Percentiles rank a stretch among this genome's conserved stretches.
Conservation (phyloP, 2,888 invertebrate genomes). For the Hirtodrosophila trivittata region DNA sequence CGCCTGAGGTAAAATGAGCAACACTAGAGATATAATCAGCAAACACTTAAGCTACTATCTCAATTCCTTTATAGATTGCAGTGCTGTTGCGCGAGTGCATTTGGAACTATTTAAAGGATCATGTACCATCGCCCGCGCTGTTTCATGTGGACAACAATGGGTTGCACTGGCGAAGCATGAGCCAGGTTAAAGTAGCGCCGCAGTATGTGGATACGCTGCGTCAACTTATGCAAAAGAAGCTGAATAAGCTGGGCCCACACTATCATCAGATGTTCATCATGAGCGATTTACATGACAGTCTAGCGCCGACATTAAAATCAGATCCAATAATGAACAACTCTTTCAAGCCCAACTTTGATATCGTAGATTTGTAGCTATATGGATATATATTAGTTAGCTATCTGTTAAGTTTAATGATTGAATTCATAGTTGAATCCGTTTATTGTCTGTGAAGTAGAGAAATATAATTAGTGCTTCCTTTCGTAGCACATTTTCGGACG, state of each 20-base stretch:
- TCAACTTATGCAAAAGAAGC: constrained; percentile 91
- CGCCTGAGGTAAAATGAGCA: constrained; percentile 85
- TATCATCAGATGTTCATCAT: constrained; percentile 89
- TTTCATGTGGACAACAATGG: constrained; percentile 89
- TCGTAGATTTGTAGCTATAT: constrained; percentile 63
- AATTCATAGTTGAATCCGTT: not conserved
- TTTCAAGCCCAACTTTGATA: constrained; percentile 47
- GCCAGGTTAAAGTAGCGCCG: constrained; percentile 87
- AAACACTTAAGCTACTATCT: not conserved
- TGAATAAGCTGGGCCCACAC: constrained; percentile 89
- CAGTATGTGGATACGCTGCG: constrained; percentile 92
- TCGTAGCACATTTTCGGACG: not conserved
- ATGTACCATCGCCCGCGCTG: constrained; percentile 93
- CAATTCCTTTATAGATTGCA: constrained; percentile 86
- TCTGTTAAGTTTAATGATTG: constrained; percentile 16
- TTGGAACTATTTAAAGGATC: constrained; percentile 95
- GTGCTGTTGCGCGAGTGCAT: constrained; percentile 92
- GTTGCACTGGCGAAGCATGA: constrained; percentile 91
- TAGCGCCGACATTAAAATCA: constrained; percentile 6
- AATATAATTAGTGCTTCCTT: not conserved
- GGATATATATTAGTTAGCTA: constrained; percentile 21
- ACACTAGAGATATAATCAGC: not conserved
- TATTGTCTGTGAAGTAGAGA: not conserved
- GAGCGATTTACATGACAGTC: constrained; percentile 71
- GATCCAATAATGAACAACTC: constrained; percentile 24